phyloP scores from a whole-genome alignment of 2,888 invertebrate species.

The Physocephala rufipes region DNA sequence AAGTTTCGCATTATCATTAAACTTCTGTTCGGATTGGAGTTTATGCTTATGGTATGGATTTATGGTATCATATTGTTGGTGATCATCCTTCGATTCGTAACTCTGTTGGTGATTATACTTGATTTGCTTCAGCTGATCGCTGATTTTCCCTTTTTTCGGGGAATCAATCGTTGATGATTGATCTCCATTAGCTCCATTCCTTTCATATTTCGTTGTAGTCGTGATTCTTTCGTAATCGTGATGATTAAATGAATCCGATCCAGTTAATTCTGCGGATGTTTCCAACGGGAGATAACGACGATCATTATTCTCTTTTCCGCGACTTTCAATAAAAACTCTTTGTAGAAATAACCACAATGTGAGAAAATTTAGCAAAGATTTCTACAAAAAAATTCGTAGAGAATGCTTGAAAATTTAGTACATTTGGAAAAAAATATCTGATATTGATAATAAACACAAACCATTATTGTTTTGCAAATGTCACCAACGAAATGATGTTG shows the following conservation, averaged over 20 bases:
- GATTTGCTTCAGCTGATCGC: background rate
- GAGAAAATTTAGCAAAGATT: slow-evolving; percentile 19
- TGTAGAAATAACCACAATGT: slow-evolving; percentile 41
- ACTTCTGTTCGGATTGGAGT: background rate
- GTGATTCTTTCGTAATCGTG: slow-evolving; percentile 47
- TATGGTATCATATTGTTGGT: slow-evolving; percentile 45
- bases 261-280: background rate
- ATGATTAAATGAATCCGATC: slow-evolving; percentile 33
- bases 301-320: slow-evolving; percentile 46
- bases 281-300: slow-evolving; percentile 48
- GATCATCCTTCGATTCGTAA: background rate
- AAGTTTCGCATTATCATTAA: slow-evolving; percentile 39
- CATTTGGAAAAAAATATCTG: background rate
- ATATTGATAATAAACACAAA: slow-evolving; percentile 11
- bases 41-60: background rate
- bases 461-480: slow-evolving; percentile 23
- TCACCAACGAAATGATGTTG: slow-evolving; percentile 14
- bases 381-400: slow-evolving; percentile 30
- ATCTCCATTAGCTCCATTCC: background rate
- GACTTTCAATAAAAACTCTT: slow-evolving; percentile 42
- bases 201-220: slow-evolving; percentile 42
- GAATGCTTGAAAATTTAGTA: background rate
- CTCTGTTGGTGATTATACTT: background rate
- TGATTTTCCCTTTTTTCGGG: background rate
- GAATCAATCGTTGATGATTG: background rate